These are phyloP conservation scores for Syngnathus acus DNA, from an alignment of 2,797 vertebrate species.

Conservation along the genomic window DNA sequence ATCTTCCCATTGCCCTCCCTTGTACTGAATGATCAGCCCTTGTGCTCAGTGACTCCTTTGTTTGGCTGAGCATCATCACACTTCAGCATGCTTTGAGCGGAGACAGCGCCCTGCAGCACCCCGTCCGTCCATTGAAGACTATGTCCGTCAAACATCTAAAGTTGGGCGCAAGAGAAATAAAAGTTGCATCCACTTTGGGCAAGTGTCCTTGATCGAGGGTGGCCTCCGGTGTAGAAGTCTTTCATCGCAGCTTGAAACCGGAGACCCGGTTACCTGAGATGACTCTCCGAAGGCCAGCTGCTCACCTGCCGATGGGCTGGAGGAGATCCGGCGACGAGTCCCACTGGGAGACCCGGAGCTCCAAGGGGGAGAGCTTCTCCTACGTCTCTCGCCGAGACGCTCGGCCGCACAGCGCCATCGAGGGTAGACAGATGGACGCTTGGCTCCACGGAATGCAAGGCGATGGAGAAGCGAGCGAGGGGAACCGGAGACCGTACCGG, in stretches of 20 bases:
- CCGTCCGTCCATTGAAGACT: conserved; percentile 42
- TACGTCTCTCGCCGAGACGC: conserved; percentile 13
- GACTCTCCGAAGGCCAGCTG: conserved; percentile 52
- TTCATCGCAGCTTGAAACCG: conserved; percentile 48
- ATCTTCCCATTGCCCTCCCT: conserved; percentile 29
- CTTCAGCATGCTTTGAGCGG: conserved; percentile 57
- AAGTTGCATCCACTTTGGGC: conserved; percentile 18
- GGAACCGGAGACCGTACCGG: conserved; percentile 14
- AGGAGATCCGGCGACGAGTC: conserved; percentile 61
- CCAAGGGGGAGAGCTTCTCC: conserved; percentile 30
- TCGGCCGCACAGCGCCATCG: conserved; percentile 65
- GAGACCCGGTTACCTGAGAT: conserved; percentile 56
- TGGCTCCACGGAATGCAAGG: conserved; percentile 57
- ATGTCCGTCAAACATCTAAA: background rate
- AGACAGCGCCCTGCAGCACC: conserved; percentile 63
- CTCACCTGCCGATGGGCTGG: conserved; percentile 44
- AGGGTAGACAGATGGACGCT: conserved; percentile 54
- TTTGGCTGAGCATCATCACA: conserved; percentile 57
- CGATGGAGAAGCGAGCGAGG: conserved; percentile 6
- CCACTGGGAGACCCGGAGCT: conserved; percentile 48
- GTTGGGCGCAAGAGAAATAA: background rate
- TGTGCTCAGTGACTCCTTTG: conserved; percentile 69
- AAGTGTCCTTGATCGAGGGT: conserved; percentile 21
- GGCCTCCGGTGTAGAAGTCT: conserved; percentile 20
- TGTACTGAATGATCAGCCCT: conserved; percentile 50